These are phyloP conservation scores for human (Homo sapiens) DNA, from an alignment of 2,113 vertebrate species.

Conservation along the genomic window DNA sequence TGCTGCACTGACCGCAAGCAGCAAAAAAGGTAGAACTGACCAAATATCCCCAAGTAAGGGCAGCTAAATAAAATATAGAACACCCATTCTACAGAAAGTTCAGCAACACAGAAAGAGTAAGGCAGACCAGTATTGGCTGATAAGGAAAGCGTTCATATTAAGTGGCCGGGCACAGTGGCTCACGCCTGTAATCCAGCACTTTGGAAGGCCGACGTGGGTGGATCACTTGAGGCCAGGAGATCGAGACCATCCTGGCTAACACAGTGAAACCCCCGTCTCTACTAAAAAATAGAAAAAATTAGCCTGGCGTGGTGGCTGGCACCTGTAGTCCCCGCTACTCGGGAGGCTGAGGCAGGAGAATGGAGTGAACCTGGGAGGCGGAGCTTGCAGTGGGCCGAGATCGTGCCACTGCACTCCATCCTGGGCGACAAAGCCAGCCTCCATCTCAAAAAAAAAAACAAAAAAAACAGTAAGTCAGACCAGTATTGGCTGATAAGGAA, in stretches of 20 bases:
- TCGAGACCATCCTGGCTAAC: too few relatives aligned
- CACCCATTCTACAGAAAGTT: too few relatives aligned
- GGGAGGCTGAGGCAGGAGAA: too few relatives aligned
- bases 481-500: background rate
- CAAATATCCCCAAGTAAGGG: background rate
- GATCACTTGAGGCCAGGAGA: too few relatives aligned
- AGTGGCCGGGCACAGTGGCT: rapidly evolving
- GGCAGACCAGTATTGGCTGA: background rate
- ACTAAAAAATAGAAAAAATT: background rate
- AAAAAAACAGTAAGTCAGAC: background rate
- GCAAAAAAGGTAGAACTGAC: background rate
- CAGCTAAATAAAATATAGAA: background rate
- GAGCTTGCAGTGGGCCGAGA: background rate
- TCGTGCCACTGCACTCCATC: background rate
- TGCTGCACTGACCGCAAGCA: background rate
- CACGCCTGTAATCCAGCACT: background rate
- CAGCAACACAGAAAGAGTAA: background rate
- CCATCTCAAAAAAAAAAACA: background rate
- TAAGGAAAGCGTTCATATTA: too few relatives aligned
- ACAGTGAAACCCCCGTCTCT: too few relatives aligned
- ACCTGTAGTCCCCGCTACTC: background rate
- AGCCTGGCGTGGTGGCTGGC: rapidly evolving
- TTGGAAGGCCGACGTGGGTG: too few relatives aligned
- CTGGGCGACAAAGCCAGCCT: background rate
- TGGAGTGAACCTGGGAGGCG: rapidly evolving